A percentile compares a stretch with the other conserved stretches of the same genome.
Evolutionary conservation across 2,888 invertebrate genomes (phyloP).

Genomic region (Tenthredo livida): DNA sequence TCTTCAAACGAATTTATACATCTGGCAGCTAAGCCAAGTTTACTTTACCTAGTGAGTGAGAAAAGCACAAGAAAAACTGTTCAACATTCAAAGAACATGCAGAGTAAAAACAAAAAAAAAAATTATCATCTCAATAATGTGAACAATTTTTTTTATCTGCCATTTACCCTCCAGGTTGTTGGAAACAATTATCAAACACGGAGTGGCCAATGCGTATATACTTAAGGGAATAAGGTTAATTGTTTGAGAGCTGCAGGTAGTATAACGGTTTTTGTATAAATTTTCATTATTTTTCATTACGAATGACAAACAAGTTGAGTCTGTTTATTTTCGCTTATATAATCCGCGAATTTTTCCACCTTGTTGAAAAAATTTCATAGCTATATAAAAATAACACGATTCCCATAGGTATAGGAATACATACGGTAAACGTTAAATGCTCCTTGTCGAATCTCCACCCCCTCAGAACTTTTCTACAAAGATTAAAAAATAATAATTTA

Average conservation of each 20-base stretch:
- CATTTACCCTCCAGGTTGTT: too few relatives aligned
- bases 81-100: background rate
- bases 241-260: background rate
- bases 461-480: background rate
- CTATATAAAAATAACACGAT: background rate
- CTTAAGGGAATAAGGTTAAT: background rate
- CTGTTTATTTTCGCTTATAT: constrained; percentile 4
- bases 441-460: background rate
- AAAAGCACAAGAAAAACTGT: too few relatives aligned
- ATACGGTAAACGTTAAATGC: background rate
- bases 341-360: background rate
- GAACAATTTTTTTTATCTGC: too few relatives aligned
- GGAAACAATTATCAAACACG: background rate
- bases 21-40: background rate
- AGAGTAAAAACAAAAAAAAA: background rate
- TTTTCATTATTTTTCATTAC: background rate
- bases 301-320: constrained; percentile 21
- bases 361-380: background rate
- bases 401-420: background rate
- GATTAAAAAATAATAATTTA: background rate
- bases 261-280: background rate
- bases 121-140: too few relatives aligned
- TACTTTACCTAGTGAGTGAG: background rate
- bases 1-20: constrained; percentile 1
- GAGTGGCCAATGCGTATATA: background rate